Percentiles rank a stretch among this genome's conserved stretches.
phyloP scores from a whole-genome alignment of 2,797 vertebrate genomes.

The Onychomys torridus region DNA sequence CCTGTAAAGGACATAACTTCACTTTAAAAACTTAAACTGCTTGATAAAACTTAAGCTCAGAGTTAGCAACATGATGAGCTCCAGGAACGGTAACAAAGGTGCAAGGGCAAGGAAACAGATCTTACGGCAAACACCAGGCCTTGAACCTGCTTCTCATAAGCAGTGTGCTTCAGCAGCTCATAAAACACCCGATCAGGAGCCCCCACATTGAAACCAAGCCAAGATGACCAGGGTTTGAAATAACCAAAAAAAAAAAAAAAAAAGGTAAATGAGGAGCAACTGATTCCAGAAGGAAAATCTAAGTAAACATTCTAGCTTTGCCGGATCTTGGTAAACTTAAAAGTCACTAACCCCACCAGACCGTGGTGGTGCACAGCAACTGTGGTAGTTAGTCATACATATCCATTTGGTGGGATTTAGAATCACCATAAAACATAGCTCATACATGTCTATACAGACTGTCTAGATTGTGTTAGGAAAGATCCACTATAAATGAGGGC shows the following conservation, averaged over 20 bases:
- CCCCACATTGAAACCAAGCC: background rate
- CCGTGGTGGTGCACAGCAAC: background rate
- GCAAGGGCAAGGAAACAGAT: background rate
- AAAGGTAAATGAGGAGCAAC: background rate
- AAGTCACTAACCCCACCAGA: no score
- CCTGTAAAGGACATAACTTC: background rate
- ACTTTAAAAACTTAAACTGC: background rate
- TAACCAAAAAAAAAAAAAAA: background rate
- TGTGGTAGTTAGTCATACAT: no score
- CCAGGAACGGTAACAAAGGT: conserved; percentile 1
- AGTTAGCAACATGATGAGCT: conserved; percentile 21
- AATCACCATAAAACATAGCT: background rate
- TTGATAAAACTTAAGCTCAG: background rate
- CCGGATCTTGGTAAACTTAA: background rate
- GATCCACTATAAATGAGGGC: background rate
- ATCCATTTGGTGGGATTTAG: background rate
- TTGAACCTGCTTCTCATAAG: background rate
- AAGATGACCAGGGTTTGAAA: background rate
- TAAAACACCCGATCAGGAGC: background rate
- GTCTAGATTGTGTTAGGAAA: background rate
- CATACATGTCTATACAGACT: background rate
- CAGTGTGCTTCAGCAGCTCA: background rate
- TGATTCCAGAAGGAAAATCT: background rate
- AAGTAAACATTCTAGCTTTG: no score
- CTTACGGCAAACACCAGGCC: background rate